Evolutionary conservation across 1,140 invertebrate species (phyloP).

Genomic region (Heliconius melpomene): DNA sequence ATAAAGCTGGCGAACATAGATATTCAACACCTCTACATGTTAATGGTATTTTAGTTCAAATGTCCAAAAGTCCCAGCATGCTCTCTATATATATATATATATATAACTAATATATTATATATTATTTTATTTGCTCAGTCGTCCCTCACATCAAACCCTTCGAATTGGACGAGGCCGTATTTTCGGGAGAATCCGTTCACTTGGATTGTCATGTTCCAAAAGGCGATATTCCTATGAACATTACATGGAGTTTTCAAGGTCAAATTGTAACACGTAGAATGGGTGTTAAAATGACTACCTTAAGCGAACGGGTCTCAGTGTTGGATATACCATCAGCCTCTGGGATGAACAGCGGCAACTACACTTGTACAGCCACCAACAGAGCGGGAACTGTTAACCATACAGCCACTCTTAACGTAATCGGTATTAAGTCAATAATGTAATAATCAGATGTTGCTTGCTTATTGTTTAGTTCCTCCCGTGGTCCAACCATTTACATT

Average conservation of each 20-base stretch:
- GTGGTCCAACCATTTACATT: constrained; percentile 88
- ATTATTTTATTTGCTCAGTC: constrained; percentile 80
- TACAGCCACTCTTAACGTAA: constrained; percentile 84
- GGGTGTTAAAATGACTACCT: constrained; percentile 78
- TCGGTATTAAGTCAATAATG: constrained; percentile 79
- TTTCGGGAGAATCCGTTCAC: constrained; percentile 83
- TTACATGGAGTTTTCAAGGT: constrained; percentile 78
- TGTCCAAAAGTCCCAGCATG: constrained; percentile 64
- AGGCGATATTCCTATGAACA: constrained; percentile 81
- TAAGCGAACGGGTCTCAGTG: constrained; percentile 81
- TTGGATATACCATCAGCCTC: constrained; percentile 82
- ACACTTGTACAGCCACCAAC: constrained; percentile 87
- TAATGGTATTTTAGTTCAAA: constrained; percentile 81
- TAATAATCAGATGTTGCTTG: constrained; percentile 59
- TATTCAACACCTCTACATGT: constrained; percentile 83
- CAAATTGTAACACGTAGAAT: constrained; percentile 59
- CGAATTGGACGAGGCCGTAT: constrained; percentile 84
- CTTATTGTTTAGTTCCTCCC: constrained; percentile 83
- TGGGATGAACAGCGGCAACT: constrained; percentile 85
- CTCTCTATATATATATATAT: constrained; percentile 49
- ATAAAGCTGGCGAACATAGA: constrained; percentile 84
- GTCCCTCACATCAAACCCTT: constrained; percentile 86
- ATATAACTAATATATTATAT: constrained; percentile 59
- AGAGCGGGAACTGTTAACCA: constrained; percentile 84
- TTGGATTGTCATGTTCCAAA: constrained; percentile 84